Percentiles rank a stretch among this genome's conserved stretches.
phyloP scores from a whole-genome alignment of 2,888 invertebrate genomes.

The Parnassius smintheus region DNA sequence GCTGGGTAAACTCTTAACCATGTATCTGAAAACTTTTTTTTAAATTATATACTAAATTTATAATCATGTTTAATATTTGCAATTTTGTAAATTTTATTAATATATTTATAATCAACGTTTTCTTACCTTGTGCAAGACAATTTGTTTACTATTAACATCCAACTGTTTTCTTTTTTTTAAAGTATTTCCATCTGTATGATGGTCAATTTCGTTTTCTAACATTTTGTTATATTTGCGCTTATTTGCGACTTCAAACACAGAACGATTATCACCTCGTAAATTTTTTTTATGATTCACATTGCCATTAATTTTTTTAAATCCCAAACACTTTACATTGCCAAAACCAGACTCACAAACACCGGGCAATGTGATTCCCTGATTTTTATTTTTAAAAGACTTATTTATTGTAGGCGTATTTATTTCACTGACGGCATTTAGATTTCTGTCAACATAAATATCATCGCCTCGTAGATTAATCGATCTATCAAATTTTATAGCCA shows the following conservation, averaged over 20 bases:
- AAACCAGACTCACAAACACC: conserved; percentile 42
- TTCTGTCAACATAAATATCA: conserved; percentile 47
- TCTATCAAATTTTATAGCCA: conserved; percentile 45
- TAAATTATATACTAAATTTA: conserved; percentile 8
- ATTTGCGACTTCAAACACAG: conserved; percentile 1
- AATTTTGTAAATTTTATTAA: not conserved
- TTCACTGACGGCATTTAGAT: conserved; percentile 38
- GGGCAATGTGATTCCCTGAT: conserved; percentile 40
- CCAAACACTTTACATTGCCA: conserved; percentile 17
- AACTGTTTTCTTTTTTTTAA: conserved; percentile 13
- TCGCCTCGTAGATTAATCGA: conserved; percentile 58
- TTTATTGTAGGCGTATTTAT: conserved; percentile 1
- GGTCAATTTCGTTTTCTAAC: conserved; percentile 21
- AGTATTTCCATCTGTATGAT: conserved; percentile 11
- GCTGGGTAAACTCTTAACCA: conserved; percentile 82
- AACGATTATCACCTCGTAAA: conserved; percentile 26
- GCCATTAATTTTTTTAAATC: conserved; percentile 17
- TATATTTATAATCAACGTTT: not conserved
- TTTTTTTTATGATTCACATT: conserved; percentile 18
- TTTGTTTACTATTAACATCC: conserved; percentile 27
- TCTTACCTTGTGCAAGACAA: conserved; percentile 43
- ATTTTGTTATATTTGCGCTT: conserved; percentile 35
- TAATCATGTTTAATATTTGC: not conserved
- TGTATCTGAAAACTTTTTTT: conserved; percentile 44
- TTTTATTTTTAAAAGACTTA: conserved; percentile 38